Conservation (phyloP, 2,797 vertebrate species). For the Poecilia velifera region DNA sequence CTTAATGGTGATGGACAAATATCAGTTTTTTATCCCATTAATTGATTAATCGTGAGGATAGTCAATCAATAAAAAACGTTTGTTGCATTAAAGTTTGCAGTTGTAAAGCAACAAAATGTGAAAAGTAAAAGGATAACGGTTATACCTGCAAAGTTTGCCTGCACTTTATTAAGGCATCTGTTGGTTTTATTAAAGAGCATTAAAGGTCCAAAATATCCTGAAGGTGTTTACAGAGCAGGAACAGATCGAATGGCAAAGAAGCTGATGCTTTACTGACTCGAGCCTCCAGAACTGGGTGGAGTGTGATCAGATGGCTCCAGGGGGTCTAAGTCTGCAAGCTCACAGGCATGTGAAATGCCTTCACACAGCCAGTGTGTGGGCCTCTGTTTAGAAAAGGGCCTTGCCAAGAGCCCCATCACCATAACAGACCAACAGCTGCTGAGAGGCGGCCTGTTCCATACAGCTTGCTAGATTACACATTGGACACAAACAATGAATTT, state of each 20-base stretch:
- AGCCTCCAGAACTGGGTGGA: constrained; percentile 54
- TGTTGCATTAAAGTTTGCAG: neutral
- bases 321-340: constrained; percentile 64
- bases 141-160: neutral
- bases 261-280: constrained; percentile 37
- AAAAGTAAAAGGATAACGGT: neutral
- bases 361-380: constrained; percentile 61
- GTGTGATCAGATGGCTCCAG: constrained; percentile 57
- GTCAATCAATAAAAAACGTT: no score
- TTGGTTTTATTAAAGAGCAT: neutral
- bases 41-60: no score
- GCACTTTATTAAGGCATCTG: neutral
- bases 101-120: neutral
- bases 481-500: constrained; percentile 28
- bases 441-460: constrained; percentile 56
- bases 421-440: constrained; percentile 69
- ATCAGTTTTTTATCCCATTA: no score
- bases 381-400: constrained; percentile 70
- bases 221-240: constrained; percentile 10
- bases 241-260: constrained; percentile 24
- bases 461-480: constrained; percentile 38
- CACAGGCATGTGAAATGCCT: constrained; percentile 68
- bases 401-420: constrained; percentile 68
- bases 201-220: neutral
- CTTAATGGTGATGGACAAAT: no score